These are phyloP conservation scores for Lithophane semibrunnea DNA, from an alignment of 2,888 invertebrate species.

Conservation along the genomic window DNA sequence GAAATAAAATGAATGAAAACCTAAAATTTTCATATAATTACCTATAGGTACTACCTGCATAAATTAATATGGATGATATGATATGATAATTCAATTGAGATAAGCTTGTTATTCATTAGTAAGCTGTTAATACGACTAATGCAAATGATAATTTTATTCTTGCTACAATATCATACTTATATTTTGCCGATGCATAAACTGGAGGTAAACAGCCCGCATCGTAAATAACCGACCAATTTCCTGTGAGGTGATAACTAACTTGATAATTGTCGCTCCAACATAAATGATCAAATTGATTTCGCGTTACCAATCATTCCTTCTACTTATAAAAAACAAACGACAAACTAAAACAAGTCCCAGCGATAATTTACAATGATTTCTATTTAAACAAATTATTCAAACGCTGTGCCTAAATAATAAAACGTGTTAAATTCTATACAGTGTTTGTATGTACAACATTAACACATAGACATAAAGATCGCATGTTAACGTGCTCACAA, in stretches of 20 bases:
- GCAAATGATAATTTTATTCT: conserved; percentile 32
- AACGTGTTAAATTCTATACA: conserved; percentile 53
- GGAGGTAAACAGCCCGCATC: conserved; percentile 42
- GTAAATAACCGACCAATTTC: conserved; percentile 34
- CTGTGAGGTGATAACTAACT: conserved; percentile 16
- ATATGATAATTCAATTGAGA: conserved; percentile 35
- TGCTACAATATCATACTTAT: conserved; percentile 12
- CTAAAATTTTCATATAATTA: background rate
- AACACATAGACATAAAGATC: conserved; percentile 65
- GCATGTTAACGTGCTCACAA: conserved; percentile 63
- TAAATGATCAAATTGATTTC: conserved; percentile 33
- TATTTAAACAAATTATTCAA: conserved; percentile 62
- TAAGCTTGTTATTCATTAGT: conserved; percentile 12
- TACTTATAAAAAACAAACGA: conserved; percentile 16
- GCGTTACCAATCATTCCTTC: background rate
- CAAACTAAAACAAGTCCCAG: conserved; percentile 22
- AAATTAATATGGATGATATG: conserved; percentile 9
- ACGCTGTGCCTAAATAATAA: conserved; percentile 50
- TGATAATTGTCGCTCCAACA: conserved; percentile 1
- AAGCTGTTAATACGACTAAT: conserved; percentile 36
- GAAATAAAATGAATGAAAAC: background rate
- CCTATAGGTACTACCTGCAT: background rate
- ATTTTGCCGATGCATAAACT: conserved; percentile 22
- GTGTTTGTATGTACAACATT: conserved; percentile 61
- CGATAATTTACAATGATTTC: conserved; percentile 52